phyloP scores from a whole-genome alignment of 2,113 vertebrate genomes.

The Nothoprocta perdicaria region DNA sequence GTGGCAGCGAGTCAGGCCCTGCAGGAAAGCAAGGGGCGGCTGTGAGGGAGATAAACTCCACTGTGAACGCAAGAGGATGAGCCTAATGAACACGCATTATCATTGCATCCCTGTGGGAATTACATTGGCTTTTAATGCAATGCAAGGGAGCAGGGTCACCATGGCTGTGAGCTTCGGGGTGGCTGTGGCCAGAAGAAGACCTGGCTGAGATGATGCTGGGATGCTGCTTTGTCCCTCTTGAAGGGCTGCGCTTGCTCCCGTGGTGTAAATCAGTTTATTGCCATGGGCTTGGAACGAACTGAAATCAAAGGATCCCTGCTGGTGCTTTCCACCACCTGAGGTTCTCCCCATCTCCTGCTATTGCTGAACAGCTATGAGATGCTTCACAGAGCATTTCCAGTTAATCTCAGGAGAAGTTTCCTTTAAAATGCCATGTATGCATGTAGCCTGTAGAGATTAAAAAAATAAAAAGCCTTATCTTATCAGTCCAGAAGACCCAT shows the following conservation, averaged over 20 bases:
- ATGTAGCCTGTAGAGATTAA: background rate
- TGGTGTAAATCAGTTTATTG: background rate
- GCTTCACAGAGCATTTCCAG: background rate
- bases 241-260: background rate
- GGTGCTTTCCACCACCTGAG: background rate
- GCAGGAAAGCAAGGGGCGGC: background rate
- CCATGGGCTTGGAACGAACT: background rate
- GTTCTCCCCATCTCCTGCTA: background rate
- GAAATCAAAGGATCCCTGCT: background rate
- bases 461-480: background rate
- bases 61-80: slow-evolving; percentile 25
- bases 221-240: background rate
- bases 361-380: background rate
- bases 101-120: background rate
- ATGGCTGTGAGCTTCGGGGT: background rate
- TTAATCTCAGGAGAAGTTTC: background rate
- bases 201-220: background rate
- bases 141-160: background rate
- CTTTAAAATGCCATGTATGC: background rate
- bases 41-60: slow-evolving; percentile 15
- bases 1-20: background rate
- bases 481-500: background rate
- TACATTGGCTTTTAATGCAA: background rate
- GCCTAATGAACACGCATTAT: background rate
- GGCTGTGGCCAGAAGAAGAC: background rate